Evolutionary conservation across 2,888 invertebrate species (phyloP).

Genomic region (Myopa tessellatipennis): DNA sequence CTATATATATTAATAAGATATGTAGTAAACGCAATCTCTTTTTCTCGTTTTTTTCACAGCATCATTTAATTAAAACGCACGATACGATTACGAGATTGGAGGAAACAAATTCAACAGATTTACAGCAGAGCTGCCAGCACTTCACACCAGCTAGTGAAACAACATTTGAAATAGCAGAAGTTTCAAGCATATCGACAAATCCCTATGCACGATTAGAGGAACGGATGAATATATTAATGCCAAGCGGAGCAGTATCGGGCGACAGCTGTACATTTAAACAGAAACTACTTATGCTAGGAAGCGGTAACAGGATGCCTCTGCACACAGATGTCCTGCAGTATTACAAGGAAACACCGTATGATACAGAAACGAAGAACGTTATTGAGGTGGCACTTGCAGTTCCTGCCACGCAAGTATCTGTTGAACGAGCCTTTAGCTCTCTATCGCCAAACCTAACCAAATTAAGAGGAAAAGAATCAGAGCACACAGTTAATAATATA

Average conservation of each 20-base stretch:
- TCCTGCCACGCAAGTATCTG: constrained; percentile 27
- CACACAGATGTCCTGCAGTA: not conserved
- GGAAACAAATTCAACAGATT: no score
- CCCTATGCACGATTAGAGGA: no score
- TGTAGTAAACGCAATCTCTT: not conserved
- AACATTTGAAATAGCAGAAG: no score
- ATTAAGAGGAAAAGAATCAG: not conserved
- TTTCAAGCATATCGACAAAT: no score
- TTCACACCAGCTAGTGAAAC: not conserved
- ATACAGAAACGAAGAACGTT: constrained; percentile 7
- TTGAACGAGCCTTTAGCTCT: constrained; percentile 13
- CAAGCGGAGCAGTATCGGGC: no score
- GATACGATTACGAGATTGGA: not conserved
- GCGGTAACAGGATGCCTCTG: no score
- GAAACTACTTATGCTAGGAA: no score
- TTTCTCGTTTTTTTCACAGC: not conserved
- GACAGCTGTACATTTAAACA: no score
- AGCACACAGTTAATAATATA: no score
- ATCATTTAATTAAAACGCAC: not conserved
- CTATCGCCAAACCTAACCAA: constrained; percentile 2
- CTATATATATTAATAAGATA: not conserved
- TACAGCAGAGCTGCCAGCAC: no score
- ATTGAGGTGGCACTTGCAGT: constrained; percentile 29
- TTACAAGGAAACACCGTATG: constrained; percentile 5
- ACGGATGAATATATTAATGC: no score